Evolutionary conservation across 23 tunicate genomes (phyloP), one percentile per base, ranked within the genome.

Genomic region (Diplosoma virens): DNA sequence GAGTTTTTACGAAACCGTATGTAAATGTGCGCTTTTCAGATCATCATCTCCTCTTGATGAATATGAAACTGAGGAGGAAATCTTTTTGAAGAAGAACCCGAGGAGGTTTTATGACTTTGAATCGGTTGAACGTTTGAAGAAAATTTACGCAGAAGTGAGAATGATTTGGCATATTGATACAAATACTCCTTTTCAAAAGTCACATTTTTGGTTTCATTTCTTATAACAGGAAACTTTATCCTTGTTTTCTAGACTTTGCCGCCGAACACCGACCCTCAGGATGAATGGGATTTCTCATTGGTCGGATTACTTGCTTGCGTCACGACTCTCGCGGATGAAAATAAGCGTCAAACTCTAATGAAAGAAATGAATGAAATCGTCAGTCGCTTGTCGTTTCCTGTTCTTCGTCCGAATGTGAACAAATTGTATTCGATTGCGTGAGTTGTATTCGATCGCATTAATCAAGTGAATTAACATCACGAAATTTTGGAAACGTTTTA

Each of bases 21-120:
- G n/a, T n/a, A n/a, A n/a, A n/a, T n/a, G n/a, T n/a, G n/a, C n/a
- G n/a, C n/a, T 61, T 61, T 53, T 50, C 37, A 89, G 97, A 35
- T 75, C 84, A 2, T 84, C 86, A 14, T 90, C 97, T 23, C 97
- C 97, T 0, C 25, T 84, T 1, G 97, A 90, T 58, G 75, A 70
- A 0, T 80, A 84, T 33, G 75, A 78, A 45, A 90, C 88, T 16
- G 97, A 90, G 45, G 86, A 90, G 46, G 79, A 90, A 74, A 67
- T 90, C 32, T 90, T 90, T 52, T 17, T 9, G 3, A 31, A 85
- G 21, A 78, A 73, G 30, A 90, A 90, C 53, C 71, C 76, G 27
- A 68, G 80, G 2, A 33, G 67, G 2, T 75, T 30, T 55, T 84
- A 90, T 59, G 80, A 90, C 30, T 78, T 66, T 52, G 86, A 90